phyloP scores from a whole-genome alignment of 2,797 vertebrate species.

The Gymnothorax reevesii region DNA sequence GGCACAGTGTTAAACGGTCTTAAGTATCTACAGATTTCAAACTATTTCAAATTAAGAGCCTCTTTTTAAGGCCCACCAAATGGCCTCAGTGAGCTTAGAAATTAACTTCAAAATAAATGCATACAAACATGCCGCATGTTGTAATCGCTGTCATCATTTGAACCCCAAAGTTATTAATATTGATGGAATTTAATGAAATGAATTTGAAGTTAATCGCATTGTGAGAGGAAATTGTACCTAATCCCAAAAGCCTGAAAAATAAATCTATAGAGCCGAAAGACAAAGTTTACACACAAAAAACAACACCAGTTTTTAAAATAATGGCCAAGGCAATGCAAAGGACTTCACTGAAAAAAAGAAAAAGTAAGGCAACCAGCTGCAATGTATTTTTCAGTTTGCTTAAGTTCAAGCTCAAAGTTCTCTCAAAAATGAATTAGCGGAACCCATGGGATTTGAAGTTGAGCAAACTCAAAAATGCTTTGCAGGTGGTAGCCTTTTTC shows the following conservation, averaged over 20 bases:
- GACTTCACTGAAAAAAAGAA: too few relatives aligned
- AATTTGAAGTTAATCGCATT: not conserved
- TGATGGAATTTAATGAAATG: not conserved
- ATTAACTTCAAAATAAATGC: not conserved
- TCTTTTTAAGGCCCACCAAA: not conserved
- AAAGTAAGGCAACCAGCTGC: too few relatives aligned
- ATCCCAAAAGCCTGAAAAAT: not conserved
- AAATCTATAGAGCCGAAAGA: not conserved
- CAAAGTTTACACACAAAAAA: not conserved
- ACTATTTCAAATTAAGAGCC: not conserved
- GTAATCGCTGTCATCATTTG: not conserved
- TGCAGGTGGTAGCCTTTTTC: too few relatives aligned
- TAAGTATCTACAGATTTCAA: not conserved
- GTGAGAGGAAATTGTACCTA: not conserved
- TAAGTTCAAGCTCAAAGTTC: too few relatives aligned
- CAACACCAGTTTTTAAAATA: not conserved
- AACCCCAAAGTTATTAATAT: not conserved
- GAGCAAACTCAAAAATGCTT: too few relatives aligned
- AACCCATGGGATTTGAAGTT: too few relatives aligned
- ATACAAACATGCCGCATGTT: not conserved
- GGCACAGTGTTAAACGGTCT: not conserved
- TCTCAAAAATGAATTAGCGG: too few relatives aligned
- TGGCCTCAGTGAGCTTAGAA: not conserved
- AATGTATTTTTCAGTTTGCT: too few relatives aligned
- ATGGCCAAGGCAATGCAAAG: not conserved